These are phyloP conservation scores for Tachycineta bicolor DNA, from an alignment of 2,113 vertebrate genomes.

Conservation along the genomic window DNA sequence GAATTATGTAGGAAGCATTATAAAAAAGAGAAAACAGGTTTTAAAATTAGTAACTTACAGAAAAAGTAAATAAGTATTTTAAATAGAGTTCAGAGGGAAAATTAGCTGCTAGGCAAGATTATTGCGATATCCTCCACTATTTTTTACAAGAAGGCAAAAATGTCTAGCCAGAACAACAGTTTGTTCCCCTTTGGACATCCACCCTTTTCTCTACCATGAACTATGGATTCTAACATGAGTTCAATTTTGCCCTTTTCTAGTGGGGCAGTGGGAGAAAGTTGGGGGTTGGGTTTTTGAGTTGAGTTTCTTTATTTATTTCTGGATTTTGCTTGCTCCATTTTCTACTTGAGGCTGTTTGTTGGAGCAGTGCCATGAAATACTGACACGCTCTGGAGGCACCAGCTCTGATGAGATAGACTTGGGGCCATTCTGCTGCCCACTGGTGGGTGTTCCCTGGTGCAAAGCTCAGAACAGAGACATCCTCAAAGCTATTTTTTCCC, in stretches of 20 bases:
- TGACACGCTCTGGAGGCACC: background rate
- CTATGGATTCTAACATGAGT: background rate
- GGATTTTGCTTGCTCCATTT: background rate
- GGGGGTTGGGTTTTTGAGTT: accelerated
- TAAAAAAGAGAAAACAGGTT: background rate
- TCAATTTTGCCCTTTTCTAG: background rate
- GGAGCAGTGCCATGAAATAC: background rate
- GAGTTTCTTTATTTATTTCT: background rate
- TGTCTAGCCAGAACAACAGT: background rate
- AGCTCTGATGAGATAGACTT: background rate
- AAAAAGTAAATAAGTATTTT: background rate
- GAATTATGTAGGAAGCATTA: background rate
- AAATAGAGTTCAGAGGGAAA: background rate
- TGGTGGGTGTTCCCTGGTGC: background rate
- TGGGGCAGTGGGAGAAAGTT: accelerated
- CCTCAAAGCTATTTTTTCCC: background rate
- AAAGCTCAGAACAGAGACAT: background rate
- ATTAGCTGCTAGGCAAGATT: background rate
- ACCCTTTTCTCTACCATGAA: background rate
- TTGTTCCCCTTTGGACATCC: background rate
- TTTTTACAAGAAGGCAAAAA: background rate
- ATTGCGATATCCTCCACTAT: background rate
- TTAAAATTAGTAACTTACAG: background rate
- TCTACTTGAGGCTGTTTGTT: background rate
- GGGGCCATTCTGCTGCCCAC: background rate